A percentile compares a stretch with the other conserved stretches of the same genome.
phyloP scores from a whole-genome alignment of 2,888 invertebrate species.

The Phengaris arion region DNA sequence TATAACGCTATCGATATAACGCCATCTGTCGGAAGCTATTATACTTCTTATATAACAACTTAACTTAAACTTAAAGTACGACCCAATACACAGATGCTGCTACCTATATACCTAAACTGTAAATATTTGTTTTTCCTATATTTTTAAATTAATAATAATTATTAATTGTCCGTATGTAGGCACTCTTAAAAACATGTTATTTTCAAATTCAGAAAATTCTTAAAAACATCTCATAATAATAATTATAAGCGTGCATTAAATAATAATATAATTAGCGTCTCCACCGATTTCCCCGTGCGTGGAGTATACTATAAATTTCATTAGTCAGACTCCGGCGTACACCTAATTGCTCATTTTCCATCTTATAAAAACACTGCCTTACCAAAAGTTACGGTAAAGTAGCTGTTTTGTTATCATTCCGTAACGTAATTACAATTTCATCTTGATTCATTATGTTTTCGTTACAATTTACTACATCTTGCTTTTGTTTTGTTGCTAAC shows the following conservation, averaged over 20 bases:
- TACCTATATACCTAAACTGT: too few species aligned
- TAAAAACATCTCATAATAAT: not conserved
- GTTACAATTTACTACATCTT: not conserved
- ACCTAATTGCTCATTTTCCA: constrained; percentile 76
- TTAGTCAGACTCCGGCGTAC: constrained; percentile 73
- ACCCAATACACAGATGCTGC: too few species aligned
- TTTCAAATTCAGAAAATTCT: too few species aligned
- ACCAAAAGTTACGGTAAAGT: constrained; percentile 22
- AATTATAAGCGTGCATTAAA: not conserved
- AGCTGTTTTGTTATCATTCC: constrained; percentile 23
- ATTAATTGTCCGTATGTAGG: too few species aligned
- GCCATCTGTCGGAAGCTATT: too few species aligned
- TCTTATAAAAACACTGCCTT: constrained; percentile 27
- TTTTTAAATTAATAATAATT: too few species aligned
- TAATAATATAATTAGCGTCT: constrained; percentile 38
- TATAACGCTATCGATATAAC: too few species aligned
- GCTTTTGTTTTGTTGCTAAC: not conserved
- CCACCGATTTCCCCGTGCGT: constrained; percentile 51
- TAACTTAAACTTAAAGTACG: too few species aligned
- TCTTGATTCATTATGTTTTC: not conserved
- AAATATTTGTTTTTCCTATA: too few species aligned
- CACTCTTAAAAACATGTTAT: too few species aligned
- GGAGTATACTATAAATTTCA: constrained; percentile 76
- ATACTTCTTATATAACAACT: too few species aligned
- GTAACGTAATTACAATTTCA: constrained; percentile 11